These are phyloP conservation scores for Patagioenas fasciata DNA, from an alignment of 2,113 vertebrate genomes.

Conservation along the genomic window DNA sequence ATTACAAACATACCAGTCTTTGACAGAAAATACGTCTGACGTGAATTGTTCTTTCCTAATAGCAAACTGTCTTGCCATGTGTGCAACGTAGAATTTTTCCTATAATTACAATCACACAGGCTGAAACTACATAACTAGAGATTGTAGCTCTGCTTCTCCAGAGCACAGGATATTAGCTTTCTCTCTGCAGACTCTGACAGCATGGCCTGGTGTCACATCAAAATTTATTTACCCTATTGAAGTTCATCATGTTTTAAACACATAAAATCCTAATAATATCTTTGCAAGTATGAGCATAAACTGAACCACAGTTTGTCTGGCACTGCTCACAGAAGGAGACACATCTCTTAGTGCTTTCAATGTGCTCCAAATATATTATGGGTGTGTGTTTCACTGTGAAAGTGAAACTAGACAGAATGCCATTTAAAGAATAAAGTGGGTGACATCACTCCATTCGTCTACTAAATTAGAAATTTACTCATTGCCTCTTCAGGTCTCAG, in stretches of 20 bases:
- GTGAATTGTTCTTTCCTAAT: not conserved
- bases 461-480: slow-evolving; percentile 62
- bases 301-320: not conserved
- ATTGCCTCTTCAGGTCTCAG: slow-evolving; percentile 50
- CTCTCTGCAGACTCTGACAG: not conserved
- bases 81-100: not conserved
- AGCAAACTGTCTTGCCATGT: not conserved
- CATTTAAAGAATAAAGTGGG: slow-evolving; percentile 39
- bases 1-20: not conserved
- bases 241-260: not conserved
- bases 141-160: not conserved
- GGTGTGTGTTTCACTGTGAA: slow-evolving; percentile 42
- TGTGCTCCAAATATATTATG: not conserved
- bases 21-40: not conserved
- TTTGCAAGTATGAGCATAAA: not conserved
- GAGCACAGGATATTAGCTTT: not conserved
- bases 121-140: not conserved
- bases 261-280: not conserved
- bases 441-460: slow-evolving; percentile 51
- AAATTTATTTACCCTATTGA: not conserved
- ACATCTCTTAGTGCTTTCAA: not conserved
- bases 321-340: not conserved
- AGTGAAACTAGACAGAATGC: slow-evolving; percentile 60
- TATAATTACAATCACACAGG: not conserved
- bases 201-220: not conserved